Base-by-base conservation (phyloP, 2,888 invertebrate species). In the Hoplodrina blanda region DNA sequence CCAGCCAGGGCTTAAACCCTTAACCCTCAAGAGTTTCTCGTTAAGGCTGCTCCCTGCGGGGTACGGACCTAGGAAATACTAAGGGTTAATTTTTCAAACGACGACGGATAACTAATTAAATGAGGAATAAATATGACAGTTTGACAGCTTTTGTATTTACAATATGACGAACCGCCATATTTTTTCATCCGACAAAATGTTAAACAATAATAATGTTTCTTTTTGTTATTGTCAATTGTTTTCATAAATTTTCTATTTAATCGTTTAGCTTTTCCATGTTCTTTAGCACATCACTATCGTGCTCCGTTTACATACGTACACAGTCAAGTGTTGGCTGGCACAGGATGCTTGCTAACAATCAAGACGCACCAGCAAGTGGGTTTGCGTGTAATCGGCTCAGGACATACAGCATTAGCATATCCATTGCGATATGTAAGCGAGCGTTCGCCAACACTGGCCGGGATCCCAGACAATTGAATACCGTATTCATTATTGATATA, bases 351-450 rank as follows among this genome's bases (percentile, higher is more conserved):
- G 82, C 82, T 80, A 80, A 85, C 89, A 91, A 90, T 91, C 88
- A 89, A 86, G 88, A 82, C 64, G 73, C 55, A 81, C 72, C 62
- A 82, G 85, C 86, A 87, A 92, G 91, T 89, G 90, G 90, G 91
- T 91, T 91, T 91, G 85, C 89, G 81, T 92, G 93, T 93, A 92
- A 93, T 93, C 91, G 91, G 85, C 88, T 89, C 86, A 83, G 85
- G 84, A 88, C 88, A 91, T 85, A 88, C 87, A 83, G 72, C 77
- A 93, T 93, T 92, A 89, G 92, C 92, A 92, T 93, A 90, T 87
- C 86, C 87, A 85, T 84, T 80, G 85, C 84, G 77, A 86, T 87
- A 82, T 84, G 86, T 87, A 87, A 88, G 87, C 87, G 86, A 74
- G 53, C 69, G 54, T 65, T 72, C 50, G 66, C 73, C 61, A 73